These are phyloP conservation scores for Bombus consobrinus DNA, from an alignment of 1,140 invertebrate genomes.

Conservation along the genomic window DNA sequence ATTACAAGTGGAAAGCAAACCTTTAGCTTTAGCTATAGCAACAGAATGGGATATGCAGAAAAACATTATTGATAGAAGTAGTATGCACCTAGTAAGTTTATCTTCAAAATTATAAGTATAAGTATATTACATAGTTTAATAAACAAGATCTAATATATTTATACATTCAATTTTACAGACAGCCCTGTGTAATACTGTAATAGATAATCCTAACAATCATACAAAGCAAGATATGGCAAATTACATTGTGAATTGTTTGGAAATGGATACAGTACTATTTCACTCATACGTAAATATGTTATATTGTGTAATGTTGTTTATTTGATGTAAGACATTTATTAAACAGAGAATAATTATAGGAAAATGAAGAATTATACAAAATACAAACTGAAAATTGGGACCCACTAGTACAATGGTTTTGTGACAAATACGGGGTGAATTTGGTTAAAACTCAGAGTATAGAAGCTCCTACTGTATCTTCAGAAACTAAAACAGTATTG, in stretches of 20 bases:
- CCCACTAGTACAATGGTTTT: constrained; percentile 94
- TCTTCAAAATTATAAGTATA: not conserved
- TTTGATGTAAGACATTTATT: constrained; percentile 4
- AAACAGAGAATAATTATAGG: constrained; percentile 79
- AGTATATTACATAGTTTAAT: not conserved
- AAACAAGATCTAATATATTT: not conserved
- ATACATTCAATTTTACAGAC: constrained; percentile 85
- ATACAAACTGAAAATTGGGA: constrained; percentile 93
- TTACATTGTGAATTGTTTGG: constrained; percentile 91
- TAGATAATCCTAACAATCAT: constrained; percentile 95
- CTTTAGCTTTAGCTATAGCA: constrained; percentile 94
- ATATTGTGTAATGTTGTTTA: not conserved
- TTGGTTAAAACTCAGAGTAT: constrained; percentile 89
- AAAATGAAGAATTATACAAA: constrained; percentile 88
- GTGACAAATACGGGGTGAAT: constrained; percentile 89
- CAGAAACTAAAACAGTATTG: constrained; percentile 87
- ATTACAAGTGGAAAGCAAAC: constrained; percentile 91
- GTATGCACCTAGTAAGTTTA: constrained; percentile 93
- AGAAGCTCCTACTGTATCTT: constrained; percentile 85
- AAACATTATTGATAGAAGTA: constrained; percentile 88
- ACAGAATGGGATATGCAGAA: constrained; percentile 96
- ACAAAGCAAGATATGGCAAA: constrained; percentile 90
- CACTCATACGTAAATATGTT: constrained; percentile 86
- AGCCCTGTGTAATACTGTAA: constrained; percentile 93
- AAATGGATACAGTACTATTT: constrained; percentile 94